Conservation (phyloP, 2,113 vertebrate genomes). For the Reinhardtius hippoglossoides region DNA sequence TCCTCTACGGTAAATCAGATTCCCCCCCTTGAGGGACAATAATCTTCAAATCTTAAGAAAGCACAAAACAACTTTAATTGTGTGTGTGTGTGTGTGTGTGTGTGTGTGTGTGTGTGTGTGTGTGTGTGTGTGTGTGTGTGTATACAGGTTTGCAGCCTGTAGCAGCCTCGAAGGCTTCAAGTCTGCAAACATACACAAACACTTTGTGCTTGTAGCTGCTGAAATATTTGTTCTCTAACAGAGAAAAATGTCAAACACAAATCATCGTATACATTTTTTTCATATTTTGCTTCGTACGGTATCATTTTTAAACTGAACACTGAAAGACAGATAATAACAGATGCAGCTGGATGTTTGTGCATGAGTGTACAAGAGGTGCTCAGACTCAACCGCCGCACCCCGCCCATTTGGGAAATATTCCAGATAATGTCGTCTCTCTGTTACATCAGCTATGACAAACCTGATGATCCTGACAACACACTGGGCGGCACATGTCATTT, state of each 20-base stretch:
- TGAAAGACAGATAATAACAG: too few relatives aligned
- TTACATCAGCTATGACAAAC: slow-evolving; percentile 54
- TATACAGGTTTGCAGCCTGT: too few relatives aligned
- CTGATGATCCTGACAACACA: slow-evolving; percentile 11
- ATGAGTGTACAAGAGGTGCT: not conserved
- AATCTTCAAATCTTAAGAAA: too few relatives aligned
- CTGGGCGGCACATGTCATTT: fast-evolving
- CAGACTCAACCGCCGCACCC: slow-evolving; percentile 1
- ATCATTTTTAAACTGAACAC: too few relatives aligned
- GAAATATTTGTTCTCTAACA: not conserved
- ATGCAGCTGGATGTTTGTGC: not conserved
- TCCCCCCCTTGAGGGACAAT: not conserved
- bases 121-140: too few relatives aligned
- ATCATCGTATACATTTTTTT: too few relatives aligned
- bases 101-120: too few relatives aligned
- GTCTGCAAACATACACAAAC: too few relatives aligned
- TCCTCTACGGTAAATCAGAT: not conserved
- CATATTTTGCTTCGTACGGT: too few relatives aligned
- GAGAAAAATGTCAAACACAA: not conserved
- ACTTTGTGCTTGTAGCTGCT: not conserved
- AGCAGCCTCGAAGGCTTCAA: too few relatives aligned
- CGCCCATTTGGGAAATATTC: slow-evolving; percentile 25
- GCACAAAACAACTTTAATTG: too few relatives aligned
- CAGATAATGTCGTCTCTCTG: slow-evolving; percentile 37
- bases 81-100: too few relatives aligned